Evolutionary conservation across 2,113 vertebrate genomes (phyloP).

Genomic region (Prietella phreatophila): DNA sequence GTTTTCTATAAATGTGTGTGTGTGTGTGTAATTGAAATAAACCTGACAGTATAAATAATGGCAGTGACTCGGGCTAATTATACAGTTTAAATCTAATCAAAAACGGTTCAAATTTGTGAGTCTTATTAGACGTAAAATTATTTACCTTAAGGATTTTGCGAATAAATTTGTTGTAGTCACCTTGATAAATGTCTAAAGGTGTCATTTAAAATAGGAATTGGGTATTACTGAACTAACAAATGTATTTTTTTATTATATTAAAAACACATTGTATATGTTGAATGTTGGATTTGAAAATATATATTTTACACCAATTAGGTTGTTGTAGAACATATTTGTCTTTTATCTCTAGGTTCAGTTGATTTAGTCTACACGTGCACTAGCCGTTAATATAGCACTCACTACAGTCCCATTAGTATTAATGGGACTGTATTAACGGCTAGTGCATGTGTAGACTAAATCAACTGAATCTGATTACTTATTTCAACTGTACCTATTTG

Average conservation of each 20-base stretch:
- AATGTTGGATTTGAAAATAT: too few relatives aligned
- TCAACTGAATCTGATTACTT: too few relatives aligned
- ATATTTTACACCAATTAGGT: not conserved
- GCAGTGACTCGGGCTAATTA: not conserved
- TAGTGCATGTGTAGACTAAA: too few relatives aligned
- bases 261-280: too few relatives aligned
- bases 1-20: too few relatives aligned
- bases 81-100: not conserved
- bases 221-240: not conserved
- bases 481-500: not conserved
- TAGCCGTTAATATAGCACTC: not conserved
- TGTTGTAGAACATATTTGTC: not conserved
- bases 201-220: too few relatives aligned
- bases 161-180: not conserved
- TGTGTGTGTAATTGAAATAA: too few relatives aligned
- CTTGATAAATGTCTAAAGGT: too few relatives aligned
- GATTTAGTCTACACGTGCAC: not conserved
- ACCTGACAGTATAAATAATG: not conserved
- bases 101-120: not conserved
- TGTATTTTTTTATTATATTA: not conserved
- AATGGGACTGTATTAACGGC: too few relatives aligned
- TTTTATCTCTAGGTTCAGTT: not conserved
- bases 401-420: not conserved
- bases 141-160: not conserved
- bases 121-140: not conserved